phyloP scores from a whole-genome alignment of 2,113 vertebrate species.

The Vulpes vulpes region DNA sequence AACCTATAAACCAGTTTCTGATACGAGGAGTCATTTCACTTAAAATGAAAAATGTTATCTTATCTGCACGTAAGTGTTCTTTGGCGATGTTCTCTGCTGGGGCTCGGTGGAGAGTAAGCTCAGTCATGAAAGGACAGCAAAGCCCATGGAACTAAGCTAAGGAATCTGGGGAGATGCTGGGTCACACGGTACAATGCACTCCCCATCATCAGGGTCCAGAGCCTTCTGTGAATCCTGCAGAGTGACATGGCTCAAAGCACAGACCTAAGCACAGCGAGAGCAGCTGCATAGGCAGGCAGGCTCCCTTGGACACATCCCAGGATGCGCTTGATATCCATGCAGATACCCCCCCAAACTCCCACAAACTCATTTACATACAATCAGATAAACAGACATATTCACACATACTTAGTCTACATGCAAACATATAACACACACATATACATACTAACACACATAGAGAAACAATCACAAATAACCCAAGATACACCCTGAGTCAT shows the following conservation, averaged over 20 bases:
- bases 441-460: background rate
- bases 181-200: fast-evolving
- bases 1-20: background rate
- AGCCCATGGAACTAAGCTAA: background rate
- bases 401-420: background rate
- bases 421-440: background rate
- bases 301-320: background rate
- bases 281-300: background rate
- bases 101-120: background rate
- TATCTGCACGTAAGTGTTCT: background rate
- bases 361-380: background rate
- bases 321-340: background rate
- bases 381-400: background rate
- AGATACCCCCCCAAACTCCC: background rate
- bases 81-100: background rate
- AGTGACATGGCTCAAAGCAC: background rate
- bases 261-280: background rate
- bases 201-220: fast-evolving
- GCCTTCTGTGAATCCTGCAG: background rate
- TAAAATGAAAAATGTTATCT: background rate
- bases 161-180: background rate
- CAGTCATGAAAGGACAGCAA: background rate
- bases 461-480: background rate
- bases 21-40: background rate
- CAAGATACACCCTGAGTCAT: background rate